Conservation (phyloP, 2,797 vertebrate species). For the Oreortyx pictus region DNA sequence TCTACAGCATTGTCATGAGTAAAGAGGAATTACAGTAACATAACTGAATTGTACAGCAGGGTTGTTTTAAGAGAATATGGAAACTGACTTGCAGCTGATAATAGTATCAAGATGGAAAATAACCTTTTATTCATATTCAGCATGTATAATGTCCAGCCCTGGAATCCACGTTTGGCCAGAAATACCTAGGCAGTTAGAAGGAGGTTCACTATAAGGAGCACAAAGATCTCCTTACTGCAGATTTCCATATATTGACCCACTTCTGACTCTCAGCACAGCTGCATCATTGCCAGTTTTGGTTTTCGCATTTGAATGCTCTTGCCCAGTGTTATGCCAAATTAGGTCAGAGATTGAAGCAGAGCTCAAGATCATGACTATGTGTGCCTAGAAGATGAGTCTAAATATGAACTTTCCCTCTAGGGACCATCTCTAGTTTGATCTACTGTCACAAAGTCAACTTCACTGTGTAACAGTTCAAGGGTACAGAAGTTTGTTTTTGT, state of each 20-base stretch:
- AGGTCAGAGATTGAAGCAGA: neutral
- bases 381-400: neutral
- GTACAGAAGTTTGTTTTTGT: neutral
- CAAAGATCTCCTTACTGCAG: neutral
- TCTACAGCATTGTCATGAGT: neutral
- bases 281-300: neutral
- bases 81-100: neutral
- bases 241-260: neutral
- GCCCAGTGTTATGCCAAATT: neutral
- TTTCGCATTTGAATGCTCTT: neutral
- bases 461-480: neutral
- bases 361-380: neutral
- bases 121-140: neutral
- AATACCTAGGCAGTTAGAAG: neutral
- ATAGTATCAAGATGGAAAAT: neutral
- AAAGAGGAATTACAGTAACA: neutral
- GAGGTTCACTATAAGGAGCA: neutral
- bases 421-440: neutral
- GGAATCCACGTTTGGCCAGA: neutral
- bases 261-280: neutral
- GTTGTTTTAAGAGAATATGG: neutral
- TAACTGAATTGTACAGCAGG: fast-evolving
- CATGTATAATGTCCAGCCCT: neutral
- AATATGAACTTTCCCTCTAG: neutral
- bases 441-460: neutral